These are phyloP conservation scores for Scolopax rusticola DNA, from an alignment of 2,797 vertebrate species.

Conservation along the genomic window DNA sequence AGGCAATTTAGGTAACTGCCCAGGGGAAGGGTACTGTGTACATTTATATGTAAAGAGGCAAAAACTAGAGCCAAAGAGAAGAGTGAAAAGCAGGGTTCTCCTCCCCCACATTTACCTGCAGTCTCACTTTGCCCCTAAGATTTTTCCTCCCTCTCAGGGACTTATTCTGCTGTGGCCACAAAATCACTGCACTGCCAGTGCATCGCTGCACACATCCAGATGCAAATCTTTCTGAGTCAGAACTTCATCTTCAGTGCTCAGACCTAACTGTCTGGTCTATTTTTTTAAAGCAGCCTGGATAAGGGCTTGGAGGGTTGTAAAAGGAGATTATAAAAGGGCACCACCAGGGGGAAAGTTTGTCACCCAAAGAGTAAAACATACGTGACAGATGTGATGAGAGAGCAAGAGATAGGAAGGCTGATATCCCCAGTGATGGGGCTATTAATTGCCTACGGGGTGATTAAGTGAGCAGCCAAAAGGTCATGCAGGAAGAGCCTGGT, in stretches of 20 bases:
- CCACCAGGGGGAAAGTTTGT: background rate
- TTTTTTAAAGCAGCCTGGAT: background rate
- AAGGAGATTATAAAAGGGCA: background rate
- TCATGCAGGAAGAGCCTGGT: background rate
- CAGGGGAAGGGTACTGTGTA: background rate
- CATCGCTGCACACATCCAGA: fast-evolving
- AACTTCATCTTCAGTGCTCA: background rate
- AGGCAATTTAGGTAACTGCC: background rate
- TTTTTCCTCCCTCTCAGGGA: background rate
- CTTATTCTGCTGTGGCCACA: background rate
- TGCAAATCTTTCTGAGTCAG: background rate
- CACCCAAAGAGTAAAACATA: background rate
- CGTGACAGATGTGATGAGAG: background rate
- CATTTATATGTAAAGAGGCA: background rate
- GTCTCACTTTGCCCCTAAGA: background rate
- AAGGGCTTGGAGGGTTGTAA: background rate
- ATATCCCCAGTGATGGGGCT: background rate
- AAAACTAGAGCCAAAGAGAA: background rate
- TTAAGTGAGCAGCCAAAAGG: constrained; percentile 30
- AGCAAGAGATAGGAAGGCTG: background rate
- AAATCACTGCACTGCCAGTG: background rate
- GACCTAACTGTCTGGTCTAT: background rate
- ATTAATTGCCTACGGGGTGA: background rate
- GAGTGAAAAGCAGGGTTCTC: background rate
- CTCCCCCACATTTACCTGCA: background rate